Conservation (phyloP, 2,797 vertebrate genomes). For the Cirrhinus mrigala region DNA sequence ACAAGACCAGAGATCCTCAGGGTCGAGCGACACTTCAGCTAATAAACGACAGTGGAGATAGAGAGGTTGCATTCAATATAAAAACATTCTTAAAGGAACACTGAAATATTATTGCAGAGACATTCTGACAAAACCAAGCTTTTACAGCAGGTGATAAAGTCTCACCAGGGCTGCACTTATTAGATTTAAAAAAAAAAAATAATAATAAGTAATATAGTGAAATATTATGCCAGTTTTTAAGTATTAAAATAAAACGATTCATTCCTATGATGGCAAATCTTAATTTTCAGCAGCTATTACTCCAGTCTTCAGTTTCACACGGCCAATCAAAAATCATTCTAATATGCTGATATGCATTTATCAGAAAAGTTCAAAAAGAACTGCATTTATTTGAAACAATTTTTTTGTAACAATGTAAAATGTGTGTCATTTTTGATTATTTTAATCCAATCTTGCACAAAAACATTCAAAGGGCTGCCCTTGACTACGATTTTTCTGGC, state of each 20-base stretch:
- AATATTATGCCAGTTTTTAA: not conserved
- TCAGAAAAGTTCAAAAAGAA: not conserved
- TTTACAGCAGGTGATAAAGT: not conserved
- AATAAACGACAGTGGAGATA: slow-evolving; percentile 8
- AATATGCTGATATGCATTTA: not conserved
- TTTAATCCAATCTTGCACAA: no score
- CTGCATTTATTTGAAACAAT: not conserved
- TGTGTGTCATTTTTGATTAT: not conserved
- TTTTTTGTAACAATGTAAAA: not conserved
- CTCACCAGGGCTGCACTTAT: not conserved
- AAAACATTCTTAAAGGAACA: not conserved
- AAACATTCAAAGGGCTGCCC: no score
- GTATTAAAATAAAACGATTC: no score
- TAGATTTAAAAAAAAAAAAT: no score
- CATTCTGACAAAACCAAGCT: not conserved
- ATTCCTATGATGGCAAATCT: no score
- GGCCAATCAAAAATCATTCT: not conserved
- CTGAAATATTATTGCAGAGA: not conserved
- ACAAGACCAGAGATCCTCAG: slow-evolving; percentile 87
- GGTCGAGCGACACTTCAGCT: slow-evolving; percentile 86
- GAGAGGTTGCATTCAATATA: not conserved
- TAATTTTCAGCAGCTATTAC: no score
- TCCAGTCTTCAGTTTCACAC: not conserved
- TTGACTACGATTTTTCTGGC: no score
- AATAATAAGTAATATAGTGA: no score